phyloP scores from a whole-genome alignment of 2,797 vertebrate species.

The Falco naumanni region DNA sequence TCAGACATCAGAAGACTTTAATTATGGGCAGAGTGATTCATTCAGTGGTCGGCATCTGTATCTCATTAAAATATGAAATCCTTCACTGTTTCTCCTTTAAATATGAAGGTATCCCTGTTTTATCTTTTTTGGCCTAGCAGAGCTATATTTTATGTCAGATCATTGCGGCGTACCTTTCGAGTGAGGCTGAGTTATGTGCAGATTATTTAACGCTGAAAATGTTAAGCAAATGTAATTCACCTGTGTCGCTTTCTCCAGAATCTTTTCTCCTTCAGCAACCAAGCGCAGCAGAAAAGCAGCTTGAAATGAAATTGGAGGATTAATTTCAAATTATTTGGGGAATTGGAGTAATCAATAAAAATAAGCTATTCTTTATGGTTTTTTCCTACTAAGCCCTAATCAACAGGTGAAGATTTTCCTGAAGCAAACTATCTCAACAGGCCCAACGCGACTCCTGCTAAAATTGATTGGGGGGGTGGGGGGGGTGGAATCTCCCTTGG shows the following conservation, averaged over 20 bases:
- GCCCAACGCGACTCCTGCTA: neutral
- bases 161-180: neutral
- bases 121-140: conserved; percentile 58
- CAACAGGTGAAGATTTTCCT: conserved; percentile 1
- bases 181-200: conserved; percentile 42
- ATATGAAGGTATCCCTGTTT: conserved; percentile 62
- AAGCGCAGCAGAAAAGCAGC: neutral
- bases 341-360: neutral
- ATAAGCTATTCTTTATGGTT: neutral
- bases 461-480: neutral
- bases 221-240: conserved; percentile 49
- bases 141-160: conserved; percentile 48
- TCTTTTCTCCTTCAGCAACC: conserved; percentile 32
- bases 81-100: conserved; percentile 60
- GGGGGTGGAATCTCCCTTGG: neutral
- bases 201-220: conserved; percentile 65
- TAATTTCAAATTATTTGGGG: conserved; percentile 31
- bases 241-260: neutral
- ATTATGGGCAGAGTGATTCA: conserved; percentile 83
- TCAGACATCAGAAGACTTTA: conserved; percentile 86
- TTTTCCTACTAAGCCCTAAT: neutral
- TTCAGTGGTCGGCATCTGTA: conserved; percentile 81
- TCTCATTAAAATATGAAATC: conserved; percentile 72
- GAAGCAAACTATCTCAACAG: neutral
- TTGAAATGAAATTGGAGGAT: conserved; percentile 24